Conservation (phyloP, 2,888 invertebrate genomes). For the Corythucha ciliata region DNA sequence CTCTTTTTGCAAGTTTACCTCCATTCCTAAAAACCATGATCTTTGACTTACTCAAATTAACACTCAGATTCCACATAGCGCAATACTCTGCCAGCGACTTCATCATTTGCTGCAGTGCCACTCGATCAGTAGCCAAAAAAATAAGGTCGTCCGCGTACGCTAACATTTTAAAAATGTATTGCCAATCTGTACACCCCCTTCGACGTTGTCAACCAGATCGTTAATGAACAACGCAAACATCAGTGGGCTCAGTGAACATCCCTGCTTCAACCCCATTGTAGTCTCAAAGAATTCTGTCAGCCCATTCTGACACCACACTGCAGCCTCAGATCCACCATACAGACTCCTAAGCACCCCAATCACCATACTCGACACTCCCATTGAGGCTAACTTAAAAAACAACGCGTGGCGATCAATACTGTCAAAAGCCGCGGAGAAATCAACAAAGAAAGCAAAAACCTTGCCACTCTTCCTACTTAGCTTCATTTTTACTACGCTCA, state of each 20-base stretch:
- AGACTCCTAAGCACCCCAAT: too few species aligned
- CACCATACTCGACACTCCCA: conserved; percentile 20
- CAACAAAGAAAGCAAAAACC: conserved; percentile 22
- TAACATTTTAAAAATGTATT: conserved; percentile 13
- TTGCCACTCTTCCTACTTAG: neutral
- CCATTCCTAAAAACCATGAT: conserved; percentile 24
- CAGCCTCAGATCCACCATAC: too few species aligned
- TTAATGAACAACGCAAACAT: conserved; percentile 17
- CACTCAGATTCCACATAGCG: conserved; percentile 19
- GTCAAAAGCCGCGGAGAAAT: conserved; percentile 22
- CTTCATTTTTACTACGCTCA: conserved; percentile 5
- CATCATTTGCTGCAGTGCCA: conserved; percentile 22
- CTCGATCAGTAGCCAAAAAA: conserved; percentile 13
- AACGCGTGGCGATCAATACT: conserved; percentile 14
- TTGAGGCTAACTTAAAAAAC: conserved; percentile 6
- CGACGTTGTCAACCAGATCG: conserved; percentile 15
- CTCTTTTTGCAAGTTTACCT: conserved; percentile 8
- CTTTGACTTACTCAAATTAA: conserved; percentile 22
- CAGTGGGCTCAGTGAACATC: conserved; percentile 8
- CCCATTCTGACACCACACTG: too few species aligned
- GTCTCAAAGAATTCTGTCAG: conserved; percentile 6
- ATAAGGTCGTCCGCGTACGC: conserved; percentile 25
- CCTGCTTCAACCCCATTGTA: conserved; percentile 7
- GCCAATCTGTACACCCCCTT: conserved; percentile 14
- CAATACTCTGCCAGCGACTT: conserved; percentile 19